Percentiles rank a stretch among this genome's conserved stretches.
Conservation (phyloP, 2,797 vertebrate genomes). For the Leptatherina wallacei region DNA sequence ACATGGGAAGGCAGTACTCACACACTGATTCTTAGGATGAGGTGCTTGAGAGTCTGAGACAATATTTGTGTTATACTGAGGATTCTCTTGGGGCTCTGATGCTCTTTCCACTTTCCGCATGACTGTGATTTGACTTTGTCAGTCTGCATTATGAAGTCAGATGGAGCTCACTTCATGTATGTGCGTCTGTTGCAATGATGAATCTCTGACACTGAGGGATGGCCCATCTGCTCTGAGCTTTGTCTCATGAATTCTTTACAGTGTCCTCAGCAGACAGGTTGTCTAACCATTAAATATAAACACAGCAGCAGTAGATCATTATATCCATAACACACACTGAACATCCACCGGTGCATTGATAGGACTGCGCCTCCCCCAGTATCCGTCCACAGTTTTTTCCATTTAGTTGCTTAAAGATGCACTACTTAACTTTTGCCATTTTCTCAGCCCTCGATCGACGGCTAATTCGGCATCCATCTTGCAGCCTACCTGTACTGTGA, state of each 20-base stretch:
- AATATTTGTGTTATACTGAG: slow-evolving; percentile 38
- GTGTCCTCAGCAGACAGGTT: slow-evolving; percentile 46
- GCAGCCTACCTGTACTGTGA: too few relatives aligned
- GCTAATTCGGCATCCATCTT: too few relatives aligned
- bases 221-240: slow-evolving; percentile 63
- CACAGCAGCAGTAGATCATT: slow-evolving; percentile 47
- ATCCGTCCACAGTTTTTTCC: not conserved
- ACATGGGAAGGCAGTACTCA: slow-evolving; percentile 49
- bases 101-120: slow-evolving; percentile 29
- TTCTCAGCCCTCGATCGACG: too few relatives aligned
- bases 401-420: not conserved
- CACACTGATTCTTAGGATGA: slow-evolving; percentile 28
- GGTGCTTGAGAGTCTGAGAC: slow-evolving; percentile 40
- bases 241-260: slow-evolving; percentile 70
- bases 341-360: slow-evolving; percentile 8
- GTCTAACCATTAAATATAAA: slow-evolving; percentile 42
- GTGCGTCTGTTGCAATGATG: slow-evolving; percentile 42
- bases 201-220: slow-evolving; percentile 70
- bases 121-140: slow-evolving; percentile 53
- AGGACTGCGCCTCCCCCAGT: not conserved
- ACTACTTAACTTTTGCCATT: too few relatives aligned
- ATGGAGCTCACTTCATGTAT: slow-evolving; percentile 23
- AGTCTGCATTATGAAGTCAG: slow-evolving; percentile 52
- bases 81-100: slow-evolving; percentile 41
- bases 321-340: slow-evolving; percentile 34